A percentile compares a stretch with the other conserved stretches of the same genome.
These are phyloP conservation scores for Microchrysa polita DNA, from an alignment of 2,888 invertebrate genomes.

Conservation along the genomic window DNA sequence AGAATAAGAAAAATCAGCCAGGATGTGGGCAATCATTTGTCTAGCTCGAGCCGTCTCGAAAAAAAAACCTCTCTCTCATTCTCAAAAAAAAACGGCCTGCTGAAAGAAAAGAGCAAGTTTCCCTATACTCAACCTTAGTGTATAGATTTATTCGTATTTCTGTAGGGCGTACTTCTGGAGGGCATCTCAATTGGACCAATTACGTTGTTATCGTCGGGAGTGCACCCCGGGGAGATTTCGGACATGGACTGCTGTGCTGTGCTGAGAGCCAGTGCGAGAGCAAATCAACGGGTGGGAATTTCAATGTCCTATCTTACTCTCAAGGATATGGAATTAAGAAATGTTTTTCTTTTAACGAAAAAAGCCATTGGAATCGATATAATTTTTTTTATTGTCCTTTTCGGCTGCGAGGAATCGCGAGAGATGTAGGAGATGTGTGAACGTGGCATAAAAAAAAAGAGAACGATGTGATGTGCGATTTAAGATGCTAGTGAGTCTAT, in stretches of 20 bases:
- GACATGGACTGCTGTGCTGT: too few relatives aligned
- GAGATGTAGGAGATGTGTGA: neutral
- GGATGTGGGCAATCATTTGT: constrained; percentile 43
- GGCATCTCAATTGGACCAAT: constrained; percentile 50
- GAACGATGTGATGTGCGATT: neutral
- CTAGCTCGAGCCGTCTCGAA: constrained; percentile 2
- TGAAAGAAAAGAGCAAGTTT: constrained; percentile 23
- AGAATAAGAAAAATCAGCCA: too few relatives aligned
- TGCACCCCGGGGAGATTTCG: constrained; percentile 45
- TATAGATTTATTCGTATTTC: constrained; percentile 8
- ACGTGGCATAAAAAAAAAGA: neutral
- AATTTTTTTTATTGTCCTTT: constrained; percentile 17
- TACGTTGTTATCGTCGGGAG: constrained; percentile 45
- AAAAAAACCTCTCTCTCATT: too few relatives aligned
- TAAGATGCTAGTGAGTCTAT: constrained; percentile 42
- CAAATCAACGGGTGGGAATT: neutral
- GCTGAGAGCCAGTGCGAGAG: neutral
- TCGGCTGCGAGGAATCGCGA: too few relatives aligned
- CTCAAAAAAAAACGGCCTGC: too few relatives aligned
- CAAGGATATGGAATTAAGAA: neutral
- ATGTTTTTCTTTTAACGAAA: neutral
- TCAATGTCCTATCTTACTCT: too few relatives aligned
- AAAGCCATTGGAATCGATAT: constrained; percentile 22
- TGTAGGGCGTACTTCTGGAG: constrained; percentile 46
- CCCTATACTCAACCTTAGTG: constrained; percentile 23